Evolutionary conservation across 2,888 invertebrate species (phyloP).

Genomic region (Limnephilus marmoratus): DNA sequence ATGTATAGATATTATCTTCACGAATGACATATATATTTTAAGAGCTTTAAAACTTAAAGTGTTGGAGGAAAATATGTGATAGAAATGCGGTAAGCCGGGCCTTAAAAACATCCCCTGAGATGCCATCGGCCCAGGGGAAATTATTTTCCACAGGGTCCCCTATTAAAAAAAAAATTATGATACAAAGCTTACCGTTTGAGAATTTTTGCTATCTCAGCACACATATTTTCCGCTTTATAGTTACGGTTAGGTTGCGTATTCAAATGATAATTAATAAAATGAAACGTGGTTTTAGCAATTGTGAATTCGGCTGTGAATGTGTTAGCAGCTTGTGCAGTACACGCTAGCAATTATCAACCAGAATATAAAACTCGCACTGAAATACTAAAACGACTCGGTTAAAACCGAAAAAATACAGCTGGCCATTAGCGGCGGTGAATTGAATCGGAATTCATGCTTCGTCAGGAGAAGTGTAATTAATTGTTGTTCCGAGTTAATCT

Average conservation of each 20-base stretch:
- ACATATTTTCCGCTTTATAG: background rate
- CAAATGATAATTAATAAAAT: background rate
- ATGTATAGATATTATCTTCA: too few species aligned
- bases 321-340: constrained; percentile 5
- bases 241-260: background rate
- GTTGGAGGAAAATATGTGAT: too few species aligned
- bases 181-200: background rate
- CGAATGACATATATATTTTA: too few species aligned
- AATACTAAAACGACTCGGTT: constrained; percentile 7
- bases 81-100: too few species aligned
- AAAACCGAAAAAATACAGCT: constrained; percentile 4
- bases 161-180: too few species aligned
- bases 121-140: too few species aligned
- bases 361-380: background rate
- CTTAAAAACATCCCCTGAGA: too few species aligned
- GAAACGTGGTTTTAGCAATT: background rate
- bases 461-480: background rate
- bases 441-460: constrained; percentile 30
- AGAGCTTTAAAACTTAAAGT: too few species aligned
- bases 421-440: background rate
- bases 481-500: background rate
- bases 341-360: constrained; percentile 40
- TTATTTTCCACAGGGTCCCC: too few species aligned
- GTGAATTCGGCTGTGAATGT: background rate
- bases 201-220: background rate